Conservation (phyloP, 2,797 vertebrate species). For the Phyllotis vaccarum region DNA sequence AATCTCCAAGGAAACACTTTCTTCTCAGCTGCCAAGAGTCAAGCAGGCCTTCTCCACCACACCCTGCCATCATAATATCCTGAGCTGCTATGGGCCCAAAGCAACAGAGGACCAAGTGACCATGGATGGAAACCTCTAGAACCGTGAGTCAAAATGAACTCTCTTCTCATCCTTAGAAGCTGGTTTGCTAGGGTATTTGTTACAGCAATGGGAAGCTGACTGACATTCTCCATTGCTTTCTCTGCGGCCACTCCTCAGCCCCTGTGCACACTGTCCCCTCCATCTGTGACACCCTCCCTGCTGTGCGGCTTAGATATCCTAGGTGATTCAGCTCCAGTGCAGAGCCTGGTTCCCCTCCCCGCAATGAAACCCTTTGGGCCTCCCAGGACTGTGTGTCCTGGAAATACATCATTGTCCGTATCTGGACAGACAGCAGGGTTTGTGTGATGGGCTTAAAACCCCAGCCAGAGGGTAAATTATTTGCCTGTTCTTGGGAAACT, state of each 20-base stretch:
- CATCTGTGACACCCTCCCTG: neutral
- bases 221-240: neutral
- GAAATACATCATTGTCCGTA: neutral
- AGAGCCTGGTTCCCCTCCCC: neutral
- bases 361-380: neutral
- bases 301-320: neutral
- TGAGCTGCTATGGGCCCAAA: neutral
- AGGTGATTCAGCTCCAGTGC: neutral
- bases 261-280: fast-evolving
- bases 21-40: neutral
- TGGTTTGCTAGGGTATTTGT: neutral
- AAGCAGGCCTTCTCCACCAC: neutral
- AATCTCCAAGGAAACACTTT: neutral
- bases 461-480: neutral
- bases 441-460: neutral
- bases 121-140: neutral
- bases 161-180: neutral
- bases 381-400: neutral
- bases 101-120: neutral
- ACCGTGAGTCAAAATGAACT: neutral
- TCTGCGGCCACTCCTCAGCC: neutral
- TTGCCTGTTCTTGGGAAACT: neutral
- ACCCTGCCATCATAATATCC: neutral
- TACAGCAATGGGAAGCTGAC: neutral
- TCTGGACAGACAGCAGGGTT: neutral